These are phyloP conservation scores for Ovibos moschatus DNA, from an alignment of 2,113 vertebrate genomes.

Conservation along the genomic window DNA sequence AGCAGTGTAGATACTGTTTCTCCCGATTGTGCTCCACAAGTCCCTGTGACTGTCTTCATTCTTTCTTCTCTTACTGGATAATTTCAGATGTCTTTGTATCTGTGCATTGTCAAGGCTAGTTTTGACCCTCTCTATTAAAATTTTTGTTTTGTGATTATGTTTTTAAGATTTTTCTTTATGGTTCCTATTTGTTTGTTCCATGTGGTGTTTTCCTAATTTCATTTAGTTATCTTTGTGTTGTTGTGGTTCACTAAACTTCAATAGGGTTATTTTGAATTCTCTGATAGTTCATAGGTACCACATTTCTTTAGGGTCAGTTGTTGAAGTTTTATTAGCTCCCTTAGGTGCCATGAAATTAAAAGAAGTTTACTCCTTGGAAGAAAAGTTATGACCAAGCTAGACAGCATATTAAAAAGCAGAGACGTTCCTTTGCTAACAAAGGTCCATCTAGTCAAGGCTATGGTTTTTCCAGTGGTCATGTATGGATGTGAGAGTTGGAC, in stretches of 20 bases:
- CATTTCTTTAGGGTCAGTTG: neutral
- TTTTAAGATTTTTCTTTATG: neutral
- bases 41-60: neutral
- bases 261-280: neutral
- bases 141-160: neutral
- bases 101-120: neutral
- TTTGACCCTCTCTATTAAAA: neutral
- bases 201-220: neutral
- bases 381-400: neutral
- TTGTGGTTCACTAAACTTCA: neutral
- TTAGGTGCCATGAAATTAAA: neutral
- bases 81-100: neutral
- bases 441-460: neutral
- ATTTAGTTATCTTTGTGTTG: neutral
- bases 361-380: neutral
- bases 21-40: neutral
- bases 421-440: neutral
- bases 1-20: neutral
- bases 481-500: neutral
- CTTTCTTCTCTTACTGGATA: neutral
- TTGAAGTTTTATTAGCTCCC: neutral
- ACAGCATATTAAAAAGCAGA: neutral
- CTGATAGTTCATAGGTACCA: neutral
- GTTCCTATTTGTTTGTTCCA: neutral
- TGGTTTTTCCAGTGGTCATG: neutral